Percentiles rank a stretch among this genome's conserved stretches.
Conservation (phyloP, 2,113 vertebrate species). For the Aegotheles bennettii region DNA sequence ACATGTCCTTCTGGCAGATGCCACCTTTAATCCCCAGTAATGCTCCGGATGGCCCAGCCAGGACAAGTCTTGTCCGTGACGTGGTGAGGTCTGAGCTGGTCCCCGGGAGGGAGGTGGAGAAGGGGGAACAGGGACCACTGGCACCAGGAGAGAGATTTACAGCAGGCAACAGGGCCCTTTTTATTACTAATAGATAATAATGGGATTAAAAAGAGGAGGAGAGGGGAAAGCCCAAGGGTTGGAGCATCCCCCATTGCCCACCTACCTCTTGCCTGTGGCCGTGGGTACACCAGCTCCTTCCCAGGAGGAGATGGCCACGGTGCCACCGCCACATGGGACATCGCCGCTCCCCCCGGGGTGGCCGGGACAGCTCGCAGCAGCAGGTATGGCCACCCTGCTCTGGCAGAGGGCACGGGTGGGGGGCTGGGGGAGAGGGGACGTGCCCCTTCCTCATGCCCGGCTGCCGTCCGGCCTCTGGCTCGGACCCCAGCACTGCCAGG, state of each 20-base stretch:
- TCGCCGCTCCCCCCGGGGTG: neutral
- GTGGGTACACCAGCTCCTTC: neutral
- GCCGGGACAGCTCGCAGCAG: neutral
- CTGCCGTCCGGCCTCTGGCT: neutral
- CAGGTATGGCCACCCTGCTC: neutral
- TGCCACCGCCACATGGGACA: neutral
- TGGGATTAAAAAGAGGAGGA: neutral
- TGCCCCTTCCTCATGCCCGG: neutral
- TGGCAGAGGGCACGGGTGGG: neutral
- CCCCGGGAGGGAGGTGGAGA: neutral
- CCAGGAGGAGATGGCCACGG: neutral
- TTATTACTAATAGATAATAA: accelerated
- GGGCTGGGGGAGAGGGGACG: neutral
- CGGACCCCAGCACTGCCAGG: accelerated
- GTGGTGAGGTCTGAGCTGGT: neutral
- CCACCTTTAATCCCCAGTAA: constrained; percentile 50
- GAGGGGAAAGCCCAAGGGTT: neutral
- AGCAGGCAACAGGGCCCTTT: neutral
- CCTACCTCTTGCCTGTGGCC: constrained; percentile 18
- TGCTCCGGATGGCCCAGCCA: neutral
- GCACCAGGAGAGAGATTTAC: neutral
- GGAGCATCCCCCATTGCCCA: neutral
- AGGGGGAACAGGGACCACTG: neutral
- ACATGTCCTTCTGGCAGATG: constrained; percentile 3
- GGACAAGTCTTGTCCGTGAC: constrained; percentile 5